A percentile compares a stretch with the other conserved stretches of the same genome.
Evolutionary conservation across 2,888 invertebrate genomes (phyloP).

Genomic region (Eutolmus rufibarbis): DNA sequence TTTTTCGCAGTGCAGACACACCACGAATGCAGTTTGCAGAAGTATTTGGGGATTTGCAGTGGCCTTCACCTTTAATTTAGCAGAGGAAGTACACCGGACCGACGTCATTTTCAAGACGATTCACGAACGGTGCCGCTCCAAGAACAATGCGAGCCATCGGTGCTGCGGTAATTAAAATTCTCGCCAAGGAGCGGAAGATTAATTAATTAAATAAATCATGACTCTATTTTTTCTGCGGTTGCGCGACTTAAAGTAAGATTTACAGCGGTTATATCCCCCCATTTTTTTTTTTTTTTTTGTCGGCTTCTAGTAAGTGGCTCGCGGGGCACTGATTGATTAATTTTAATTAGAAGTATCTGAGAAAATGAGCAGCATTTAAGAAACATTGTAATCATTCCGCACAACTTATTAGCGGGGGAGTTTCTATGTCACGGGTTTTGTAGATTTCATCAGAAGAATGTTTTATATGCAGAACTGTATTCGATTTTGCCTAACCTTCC

Average conservation of each 20-base stretch:
- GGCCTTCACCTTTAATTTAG: slow-evolving; percentile 2
- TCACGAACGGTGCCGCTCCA: neutral
- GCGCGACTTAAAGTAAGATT: neutral
- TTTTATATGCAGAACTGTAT: neutral
- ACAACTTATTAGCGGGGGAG: neutral
- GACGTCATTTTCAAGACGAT: neutral
- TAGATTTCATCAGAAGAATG: neutral
- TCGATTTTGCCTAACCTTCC: neutral
- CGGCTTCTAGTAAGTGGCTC: neutral
- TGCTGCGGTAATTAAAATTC: neutral
- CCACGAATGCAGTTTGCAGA: neutral
- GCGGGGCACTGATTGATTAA: neutral
- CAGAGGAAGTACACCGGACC: neutral
- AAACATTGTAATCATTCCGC: neutral
- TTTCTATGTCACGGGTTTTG: neutral
- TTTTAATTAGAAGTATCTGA: neutral
- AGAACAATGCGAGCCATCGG: neutral
- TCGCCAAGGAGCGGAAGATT: neutral
- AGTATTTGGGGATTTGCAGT: neutral
- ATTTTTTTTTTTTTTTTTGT: neutral
- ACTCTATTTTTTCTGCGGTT: neutral
- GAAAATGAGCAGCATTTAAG: neutral
- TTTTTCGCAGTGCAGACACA: neutral
- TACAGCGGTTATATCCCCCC: neutral
- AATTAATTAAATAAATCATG: neutral